Percentiles rank a stretch among this genome's conserved stretches.
These are phyloP conservation scores for Phaonia tiefii DNA, from an alignment of 2,888 invertebrate genomes.

Conservation along the genomic window DNA sequence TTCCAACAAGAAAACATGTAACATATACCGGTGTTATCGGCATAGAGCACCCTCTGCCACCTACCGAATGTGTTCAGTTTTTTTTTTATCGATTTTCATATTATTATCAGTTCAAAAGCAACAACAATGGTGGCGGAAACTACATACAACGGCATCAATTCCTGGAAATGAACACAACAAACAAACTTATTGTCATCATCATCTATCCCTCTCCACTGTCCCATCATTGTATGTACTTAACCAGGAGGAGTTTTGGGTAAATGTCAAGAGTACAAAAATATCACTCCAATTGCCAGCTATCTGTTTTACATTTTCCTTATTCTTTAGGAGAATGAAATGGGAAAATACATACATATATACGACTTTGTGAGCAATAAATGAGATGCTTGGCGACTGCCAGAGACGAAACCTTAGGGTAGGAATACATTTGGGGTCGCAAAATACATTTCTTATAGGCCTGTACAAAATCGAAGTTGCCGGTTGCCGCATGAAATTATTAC, in stretches of 20 bases:
- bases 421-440: too few species aligned
- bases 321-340: constrained; percentile 49
- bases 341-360: constrained; percentile 61
- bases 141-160: constrained; percentile 12
- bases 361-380: constrained; percentile 53
- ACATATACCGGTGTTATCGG: neutral
- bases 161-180: constrained; percentile 20
- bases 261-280: neutral
- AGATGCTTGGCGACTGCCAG: constrained; percentile 1
- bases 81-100: constrained; percentile 30
- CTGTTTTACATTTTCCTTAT: constrained; percentile 13
- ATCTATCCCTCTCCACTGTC: neutral
- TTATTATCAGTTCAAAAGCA: constrained; percentile 42
- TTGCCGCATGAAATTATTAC: too few species aligned
- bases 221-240: neutral
- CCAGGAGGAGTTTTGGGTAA: neutral
- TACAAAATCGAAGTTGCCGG: too few species aligned
- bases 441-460: too few species aligned
- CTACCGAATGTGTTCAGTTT: neutral
- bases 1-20: neutral
- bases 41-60: neutral
- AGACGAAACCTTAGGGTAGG: constrained; percentile 10
- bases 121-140: neutral
- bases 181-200: constrained; percentile 32
- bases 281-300: neutral